Evolutionary conservation across 2,113 vertebrate species (phyloP), one percentile per base, ranked within the genome.

Genomic region (Thermophis baileyi): DNA sequence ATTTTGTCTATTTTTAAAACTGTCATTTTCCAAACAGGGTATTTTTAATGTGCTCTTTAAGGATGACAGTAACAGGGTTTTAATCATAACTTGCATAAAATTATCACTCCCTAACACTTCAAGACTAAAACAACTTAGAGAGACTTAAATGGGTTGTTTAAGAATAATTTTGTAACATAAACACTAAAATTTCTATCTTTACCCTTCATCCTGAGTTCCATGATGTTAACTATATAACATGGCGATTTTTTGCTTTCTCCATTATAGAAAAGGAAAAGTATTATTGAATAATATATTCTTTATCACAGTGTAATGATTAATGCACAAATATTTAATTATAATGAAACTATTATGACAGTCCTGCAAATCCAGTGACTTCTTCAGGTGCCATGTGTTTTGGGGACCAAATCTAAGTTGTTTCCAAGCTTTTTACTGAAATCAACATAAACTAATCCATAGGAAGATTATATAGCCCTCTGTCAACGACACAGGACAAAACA

Each of bases 1-100:
- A 99, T 99, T 99, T 99, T 98, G 98, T 98, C 98, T 98, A 98
- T 99, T 99, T 99, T 99, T 98, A 98, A 98, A 98, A 98, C 98
- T 98, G 98, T 99, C 98, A 99, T 98, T 98, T 99, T 98, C 98
- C 97, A 98, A 98, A 98, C 98, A 98, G 98, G 98, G 98, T 98
- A 98, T 98, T 98, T 98, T 98, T 98, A 98, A 98, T 98, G 98
- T 98, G 98, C 98, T 98, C 98, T 98, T 98, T 98, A 98, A 98
- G 98, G 98, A 98, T 98, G 98, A 98, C 98, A 99, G 98, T 98
- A 98, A 98, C 98, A 98, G 98, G 98, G 97, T 98, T 98, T 99
- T 99, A 99, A 99, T 99, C 98, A 98, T 98, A 99, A 98, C 98
- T 98, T 98, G 98, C 98, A 98, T 98, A 98, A 98, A 99, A 98